Evolutionary conservation across 2,797 vertebrate genomes (phyloP).

Genomic region (Serranus cabrilla): DNA sequence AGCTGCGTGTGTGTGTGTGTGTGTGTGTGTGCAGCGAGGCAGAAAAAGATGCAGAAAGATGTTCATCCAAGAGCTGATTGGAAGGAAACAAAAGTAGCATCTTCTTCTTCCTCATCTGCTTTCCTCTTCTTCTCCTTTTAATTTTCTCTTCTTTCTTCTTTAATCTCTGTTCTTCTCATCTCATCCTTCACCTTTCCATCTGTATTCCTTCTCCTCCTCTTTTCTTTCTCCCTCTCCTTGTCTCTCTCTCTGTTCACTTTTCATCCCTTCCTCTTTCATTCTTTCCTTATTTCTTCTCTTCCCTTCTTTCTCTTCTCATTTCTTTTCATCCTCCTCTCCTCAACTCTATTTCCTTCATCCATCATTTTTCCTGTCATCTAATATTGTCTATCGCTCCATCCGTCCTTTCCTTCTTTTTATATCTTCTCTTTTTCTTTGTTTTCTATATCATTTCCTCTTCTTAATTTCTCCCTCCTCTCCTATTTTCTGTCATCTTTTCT

Average conservation of each 20-base stretch:
- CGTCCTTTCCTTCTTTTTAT: too few species aligned
- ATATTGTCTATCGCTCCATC: not conserved
- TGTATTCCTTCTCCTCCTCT: too few species aligned
- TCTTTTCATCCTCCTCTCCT: too few species aligned
- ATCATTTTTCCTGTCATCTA: not conserved
- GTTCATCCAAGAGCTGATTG: constrained; percentile 18
- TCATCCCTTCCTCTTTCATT: too few species aligned
- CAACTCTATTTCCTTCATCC: not conserved
- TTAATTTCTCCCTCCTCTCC: not conserved
- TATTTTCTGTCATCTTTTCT: not conserved
- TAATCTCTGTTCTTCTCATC: not conserved
- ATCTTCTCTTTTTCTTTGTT: too few species aligned
- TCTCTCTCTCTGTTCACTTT: too few species aligned
- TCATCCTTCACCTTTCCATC: too few species aligned
- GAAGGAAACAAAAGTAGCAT: constrained; percentile 16
- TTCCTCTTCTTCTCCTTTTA: not conserved
- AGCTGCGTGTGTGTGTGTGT: constrained; percentile 16
- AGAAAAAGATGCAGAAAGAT: constrained; percentile 12
- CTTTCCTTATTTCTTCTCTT: not conserved
- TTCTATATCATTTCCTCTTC: too few species aligned
- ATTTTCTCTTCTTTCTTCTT: not conserved
- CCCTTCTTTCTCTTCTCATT: not conserved
- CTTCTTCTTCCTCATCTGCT: not conserved
- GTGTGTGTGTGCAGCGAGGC: not conserved
- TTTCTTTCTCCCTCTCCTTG: too few species aligned